Evolutionary conservation across 1,140 invertebrate species (phyloP).

Genomic region (Ooceraea biroi): DNA sequence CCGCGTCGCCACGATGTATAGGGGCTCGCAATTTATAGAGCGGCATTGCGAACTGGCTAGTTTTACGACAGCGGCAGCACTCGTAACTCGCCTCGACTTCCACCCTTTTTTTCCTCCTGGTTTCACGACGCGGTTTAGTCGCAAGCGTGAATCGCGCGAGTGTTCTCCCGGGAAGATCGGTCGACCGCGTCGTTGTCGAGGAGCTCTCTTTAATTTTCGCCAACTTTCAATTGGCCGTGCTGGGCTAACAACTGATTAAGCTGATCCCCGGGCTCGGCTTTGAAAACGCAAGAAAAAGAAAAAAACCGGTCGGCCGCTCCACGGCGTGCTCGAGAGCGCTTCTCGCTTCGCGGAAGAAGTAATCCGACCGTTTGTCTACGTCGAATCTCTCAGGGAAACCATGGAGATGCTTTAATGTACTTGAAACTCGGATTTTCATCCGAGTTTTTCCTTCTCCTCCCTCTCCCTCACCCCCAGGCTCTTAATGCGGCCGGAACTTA

Average conservation of each 20-base stretch:
- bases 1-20: slow-evolving; percentile 28
- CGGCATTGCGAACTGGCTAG: neutral
- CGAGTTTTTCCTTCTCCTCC: neutral
- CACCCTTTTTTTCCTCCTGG: neutral
- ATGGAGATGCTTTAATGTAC: slow-evolving; percentile 59
- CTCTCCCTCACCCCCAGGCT: neutral
- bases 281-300: slow-evolving; percentile 10
- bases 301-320: slow-evolving; percentile 22
- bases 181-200: neutral
- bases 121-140: slow-evolving; percentile 44
- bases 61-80: slow-evolving; percentile 33
- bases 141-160: slow-evolving; percentile 17
- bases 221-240: slow-evolving; percentile 56
- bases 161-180: slow-evolving; percentile 3
- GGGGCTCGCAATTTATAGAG: slow-evolving; percentile 46
- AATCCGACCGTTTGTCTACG: slow-evolving; percentile 63
- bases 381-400: slow-evolving; percentile 59
- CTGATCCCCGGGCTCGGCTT: slow-evolving; percentile 16
- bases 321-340: slow-evolving; percentile 36
- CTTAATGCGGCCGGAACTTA: slow-evolving; percentile 47
- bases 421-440: slow-evolving; percentile 53
- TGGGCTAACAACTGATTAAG: slow-evolving; percentile 59
- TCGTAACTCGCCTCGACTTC: slow-evolving; percentile 10
- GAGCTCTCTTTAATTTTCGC: slow-evolving; percentile 58
- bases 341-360: slow-evolving; percentile 56